Base-by-base conservation (phyloP, 2,113 vertebrate genomes). In the Otolemur garnettii region DNA sequence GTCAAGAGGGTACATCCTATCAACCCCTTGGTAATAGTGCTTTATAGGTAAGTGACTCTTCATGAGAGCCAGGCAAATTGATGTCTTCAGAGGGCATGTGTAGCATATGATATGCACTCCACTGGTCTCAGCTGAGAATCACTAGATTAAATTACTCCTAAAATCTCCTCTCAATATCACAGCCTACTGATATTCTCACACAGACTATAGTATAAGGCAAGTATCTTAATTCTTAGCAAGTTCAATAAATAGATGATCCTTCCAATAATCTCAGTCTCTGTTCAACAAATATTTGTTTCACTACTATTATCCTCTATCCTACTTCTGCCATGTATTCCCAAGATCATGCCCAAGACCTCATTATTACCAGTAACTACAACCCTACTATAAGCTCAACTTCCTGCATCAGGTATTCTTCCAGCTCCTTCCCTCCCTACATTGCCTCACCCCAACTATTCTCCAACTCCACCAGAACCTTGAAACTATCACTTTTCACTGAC, bases 401-500 rank as follows among this genome's bases (percentile, higher is more conserved):
- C 62, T 35, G 35, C 62, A 55, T 57, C 6, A 35, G 35, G 17
- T 21, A 9, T 19, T 6, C 66, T 62, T 82, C 75, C 42, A 77
- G 53, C 33, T 90, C 50, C 7, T 50, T 75, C 53, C 33, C 2
- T 50, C 59, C 21, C 12, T 42, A 60, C 7, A 59, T 17, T 5
- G 42, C n/a, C n/a, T 55, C 69, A 69, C 62, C 10, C 28, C 55
- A 62, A 55, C n/a, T n/a, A 71, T 50, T 45, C 42, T 79, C 60
- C 24, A 35, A 26, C 57, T 59, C 50, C 66, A 80, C 10, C 80
- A 33, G 50, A 64, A 72, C 45, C 62, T 78, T 15, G 8, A 50
- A 91, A 92, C 28, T 17, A 79, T 18, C 55, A 72, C 17, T 95
- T 55, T 87, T 64, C 87, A 38, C 59, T 82, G 68, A 87, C 30